Evolutionary conservation across 2,797 vertebrate species (phyloP).

Genomic region (Xerus rutilus): DNA sequence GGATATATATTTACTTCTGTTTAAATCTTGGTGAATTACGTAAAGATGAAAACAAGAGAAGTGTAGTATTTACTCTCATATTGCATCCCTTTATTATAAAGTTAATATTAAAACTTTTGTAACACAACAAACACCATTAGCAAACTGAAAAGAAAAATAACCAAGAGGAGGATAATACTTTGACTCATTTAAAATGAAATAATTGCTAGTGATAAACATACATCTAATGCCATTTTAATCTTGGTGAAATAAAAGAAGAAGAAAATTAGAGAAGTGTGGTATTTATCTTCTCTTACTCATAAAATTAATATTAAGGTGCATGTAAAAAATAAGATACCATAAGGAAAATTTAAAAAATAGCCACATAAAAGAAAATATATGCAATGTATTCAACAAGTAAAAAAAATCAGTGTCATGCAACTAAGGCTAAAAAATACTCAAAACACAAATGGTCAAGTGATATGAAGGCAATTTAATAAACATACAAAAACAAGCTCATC

Average conservation of each 20-base stretch:
- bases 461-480: neutral
- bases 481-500: neutral
- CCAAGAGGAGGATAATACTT: neutral
- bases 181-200: conserved; percentile 16
- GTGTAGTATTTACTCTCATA: neutral
- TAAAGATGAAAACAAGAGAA: neutral
- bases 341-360: conserved; percentile 8
- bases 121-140: neutral
- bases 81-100: neutral
- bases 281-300: neutral
- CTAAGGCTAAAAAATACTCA: neutral
- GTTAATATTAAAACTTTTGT: conserved; percentile 4
- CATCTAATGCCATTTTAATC: neutral
- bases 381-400: neutral
- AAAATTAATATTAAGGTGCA: neutral
- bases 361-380: neutral
- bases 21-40: conserved; percentile 18
- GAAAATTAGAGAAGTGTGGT: neutral
- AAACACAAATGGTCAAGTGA: neutral
- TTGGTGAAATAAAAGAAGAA: neutral
- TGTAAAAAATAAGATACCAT: neutral
- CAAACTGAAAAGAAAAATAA: conserved; percentile 24
- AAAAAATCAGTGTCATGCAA: neutral
- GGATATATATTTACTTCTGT: neutral
- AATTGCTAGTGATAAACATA: neutral